A percentile compares a stretch with the other conserved stretches of the same genome.
Evolutionary conservation across 2,113 vertebrate species (phyloP).

Genomic region (Halcyon senegalensis): DNA sequence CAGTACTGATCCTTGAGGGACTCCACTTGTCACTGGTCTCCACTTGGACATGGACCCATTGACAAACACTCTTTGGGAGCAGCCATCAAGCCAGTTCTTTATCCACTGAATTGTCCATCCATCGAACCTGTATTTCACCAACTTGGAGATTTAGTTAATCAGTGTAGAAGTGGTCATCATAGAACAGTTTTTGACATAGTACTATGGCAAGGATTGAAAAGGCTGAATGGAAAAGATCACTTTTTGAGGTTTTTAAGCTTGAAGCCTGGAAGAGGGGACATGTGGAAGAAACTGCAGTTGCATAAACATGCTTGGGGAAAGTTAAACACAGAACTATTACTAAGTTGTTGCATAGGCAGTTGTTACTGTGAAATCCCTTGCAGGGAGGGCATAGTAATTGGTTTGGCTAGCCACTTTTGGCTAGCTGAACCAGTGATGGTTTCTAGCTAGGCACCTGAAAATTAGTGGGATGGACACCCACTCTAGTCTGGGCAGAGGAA

Average conservation of each 20-base stretch:
- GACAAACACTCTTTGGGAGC: too few species aligned
- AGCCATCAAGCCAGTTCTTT: too few species aligned
- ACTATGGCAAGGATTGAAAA: not conserved
- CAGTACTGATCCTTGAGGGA: too few species aligned
- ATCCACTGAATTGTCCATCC: too few species aligned
- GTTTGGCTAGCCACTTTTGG: not conserved
- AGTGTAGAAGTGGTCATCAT: not conserved
- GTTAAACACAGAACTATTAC: not conserved
- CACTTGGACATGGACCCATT: too few species aligned
- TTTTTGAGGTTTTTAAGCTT: not conserved
- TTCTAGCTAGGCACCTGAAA: not conserved
- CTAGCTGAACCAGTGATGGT: not conserved
- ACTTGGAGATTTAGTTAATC: not conserved
- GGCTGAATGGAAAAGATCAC: not conserved
- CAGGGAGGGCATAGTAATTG: accelerated
- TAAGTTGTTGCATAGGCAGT: not conserved
- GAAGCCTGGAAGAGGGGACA: not conserved
- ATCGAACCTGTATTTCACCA: too few species aligned
- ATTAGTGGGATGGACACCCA: too few species aligned
- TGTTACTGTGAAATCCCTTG: not conserved
- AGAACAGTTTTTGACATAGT: not conserved
- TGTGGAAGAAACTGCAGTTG: not conserved
- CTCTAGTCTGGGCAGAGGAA: not conserved
- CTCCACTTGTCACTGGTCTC: too few species aligned
- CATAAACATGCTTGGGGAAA: not conserved